Conservation (phyloP, 2,797 vertebrate species). For the Hoplostethus atlanticus region DNA sequence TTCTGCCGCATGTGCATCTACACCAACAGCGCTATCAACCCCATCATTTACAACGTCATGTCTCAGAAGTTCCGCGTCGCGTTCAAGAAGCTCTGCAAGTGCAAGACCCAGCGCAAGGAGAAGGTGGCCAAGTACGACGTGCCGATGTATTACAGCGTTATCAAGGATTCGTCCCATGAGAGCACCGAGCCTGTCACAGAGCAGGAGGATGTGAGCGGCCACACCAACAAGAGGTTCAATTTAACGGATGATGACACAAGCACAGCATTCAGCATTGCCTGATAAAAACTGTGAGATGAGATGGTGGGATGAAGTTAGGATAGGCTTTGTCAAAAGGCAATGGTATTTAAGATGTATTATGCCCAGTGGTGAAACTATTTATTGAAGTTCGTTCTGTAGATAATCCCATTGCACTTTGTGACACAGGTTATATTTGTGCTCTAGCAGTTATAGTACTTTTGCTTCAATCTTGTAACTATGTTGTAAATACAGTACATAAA, state of each 20-base stretch:
- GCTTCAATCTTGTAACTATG: constrained; percentile 14
- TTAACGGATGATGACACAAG: constrained; percentile 49
- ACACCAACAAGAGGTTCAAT: constrained; percentile 51
- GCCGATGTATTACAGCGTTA: constrained; percentile 85
- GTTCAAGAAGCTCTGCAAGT: constrained; percentile 87
- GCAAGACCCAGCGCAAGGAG: constrained; percentile 63
- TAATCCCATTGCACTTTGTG: constrained; percentile 13
- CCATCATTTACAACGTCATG: constrained; percentile 92
- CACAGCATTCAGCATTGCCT: constrained; percentile 55
- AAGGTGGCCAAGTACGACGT: constrained; percentile 47
- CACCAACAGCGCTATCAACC: constrained; percentile 92
- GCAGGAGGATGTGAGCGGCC: constrained; percentile 77
- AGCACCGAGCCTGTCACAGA: constrained; percentile 78
- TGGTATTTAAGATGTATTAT: neutral
- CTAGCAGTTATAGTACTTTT: constrained; percentile 20
- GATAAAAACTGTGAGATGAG: neutral
- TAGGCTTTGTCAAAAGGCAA: neutral
- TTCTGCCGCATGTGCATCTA: constrained; percentile 93
- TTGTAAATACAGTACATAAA: constrained; percentile 18
- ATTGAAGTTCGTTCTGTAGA: neutral
- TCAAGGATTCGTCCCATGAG: constrained; percentile 83
- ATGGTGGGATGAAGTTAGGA: neutral
- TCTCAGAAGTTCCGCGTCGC: constrained; percentile 91
- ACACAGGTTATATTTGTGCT: constrained; percentile 9
- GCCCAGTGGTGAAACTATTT: neutral